Base-by-base conservation (phyloP, 2,113 vertebrate species). In the Hymenochirus boettgeri region DNA sequence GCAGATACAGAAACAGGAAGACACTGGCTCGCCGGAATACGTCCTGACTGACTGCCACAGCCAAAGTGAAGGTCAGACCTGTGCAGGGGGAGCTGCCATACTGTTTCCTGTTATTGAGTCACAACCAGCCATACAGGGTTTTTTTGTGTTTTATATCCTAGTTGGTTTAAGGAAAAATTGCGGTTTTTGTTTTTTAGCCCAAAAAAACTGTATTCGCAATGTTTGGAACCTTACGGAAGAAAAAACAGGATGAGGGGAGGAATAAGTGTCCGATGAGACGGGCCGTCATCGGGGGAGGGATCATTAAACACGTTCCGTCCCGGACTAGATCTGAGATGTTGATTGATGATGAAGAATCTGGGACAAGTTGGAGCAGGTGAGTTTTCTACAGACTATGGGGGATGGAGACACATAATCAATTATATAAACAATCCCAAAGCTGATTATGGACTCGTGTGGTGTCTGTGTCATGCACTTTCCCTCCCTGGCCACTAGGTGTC, bases 221-320 rank as follows among this genome's bases (percentile, higher is more conserved):
- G 79, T 97, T 99, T 71, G 91, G 95, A 29, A 93, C 85, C 57
- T 77, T 97, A 73, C 89, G 93, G 65, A 98, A 93, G 81, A 98
- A 94, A 74, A 94, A 85, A 72, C 95, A 93, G 61, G 96, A 99
- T 22, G 96, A 98, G 12, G 88, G 2, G 96, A 99, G 67, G 96
- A 99, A 74, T 99, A 97, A 1, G 88, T 97, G 26, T 77, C 94
- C 96, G 0, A 99, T 99, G 96, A 99, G 27, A 75, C 98, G 76
- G 92, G 95, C 7, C 89, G 80, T 85, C 82, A 1, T 86, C 92
- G 67, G 92, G 92, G 67, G 82, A 82, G 26, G 82, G 27, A 88
- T 90, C 0, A 94, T 93, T 76, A 96, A 93, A 72, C 92, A 89
- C 2, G 2, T 91, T 85, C 19, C 84, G 84, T 37, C 21, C 86